Percentiles rank a stretch among this genome's conserved stretches.
phyloP scores from a whole-genome alignment of 2,888 invertebrate genomes.

The Meandrusa payeni region DNA sequence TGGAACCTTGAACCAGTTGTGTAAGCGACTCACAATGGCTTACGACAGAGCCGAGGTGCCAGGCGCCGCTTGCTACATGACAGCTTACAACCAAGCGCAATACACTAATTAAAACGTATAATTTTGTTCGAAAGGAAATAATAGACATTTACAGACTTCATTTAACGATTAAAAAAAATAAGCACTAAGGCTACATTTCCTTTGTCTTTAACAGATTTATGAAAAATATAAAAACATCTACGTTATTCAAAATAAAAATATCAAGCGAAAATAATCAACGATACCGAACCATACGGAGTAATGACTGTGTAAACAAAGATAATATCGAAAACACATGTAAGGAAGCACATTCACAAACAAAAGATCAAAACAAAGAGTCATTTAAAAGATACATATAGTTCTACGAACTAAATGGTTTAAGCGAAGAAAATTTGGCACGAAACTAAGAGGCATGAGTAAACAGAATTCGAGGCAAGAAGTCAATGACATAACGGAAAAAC shows the following conservation, averaged over 20 bases:
- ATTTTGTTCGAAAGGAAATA: constrained; percentile 18
- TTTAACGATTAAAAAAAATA: too few relatives aligned
- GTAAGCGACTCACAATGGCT: constrained; percentile 73
- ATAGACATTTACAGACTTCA: too few relatives aligned
- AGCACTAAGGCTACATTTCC: too few relatives aligned
- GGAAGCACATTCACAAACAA: constrained; percentile 57
- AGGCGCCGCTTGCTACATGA: constrained; percentile 65
- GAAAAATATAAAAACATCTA: background rate
- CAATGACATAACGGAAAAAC: constrained; percentile 59
- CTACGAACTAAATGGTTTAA: constrained; percentile 46
- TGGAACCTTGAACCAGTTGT: constrained; percentile 78
- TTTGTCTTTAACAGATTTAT: too few relatives aligned
- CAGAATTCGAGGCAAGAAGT: constrained; percentile 51
- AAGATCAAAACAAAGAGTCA: constrained; percentile 46
- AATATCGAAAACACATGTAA: constrained; percentile 40
- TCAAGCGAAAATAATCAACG: constrained; percentile 22
- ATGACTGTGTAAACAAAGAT: constrained; percentile 35
- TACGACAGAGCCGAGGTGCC: constrained; percentile 67
- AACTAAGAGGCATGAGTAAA: constrained; percentile 54
- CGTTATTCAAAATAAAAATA: constrained; percentile 1
- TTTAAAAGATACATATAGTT: constrained; percentile 23
- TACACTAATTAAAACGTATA: constrained; percentile 50
- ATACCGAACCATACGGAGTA: constrained; percentile 16
- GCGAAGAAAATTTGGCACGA: constrained; percentile 53
- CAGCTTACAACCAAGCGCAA: constrained; percentile 42